Conservation (phyloP, 2,888 invertebrate species). For the Mythimna loreyi region DNA sequence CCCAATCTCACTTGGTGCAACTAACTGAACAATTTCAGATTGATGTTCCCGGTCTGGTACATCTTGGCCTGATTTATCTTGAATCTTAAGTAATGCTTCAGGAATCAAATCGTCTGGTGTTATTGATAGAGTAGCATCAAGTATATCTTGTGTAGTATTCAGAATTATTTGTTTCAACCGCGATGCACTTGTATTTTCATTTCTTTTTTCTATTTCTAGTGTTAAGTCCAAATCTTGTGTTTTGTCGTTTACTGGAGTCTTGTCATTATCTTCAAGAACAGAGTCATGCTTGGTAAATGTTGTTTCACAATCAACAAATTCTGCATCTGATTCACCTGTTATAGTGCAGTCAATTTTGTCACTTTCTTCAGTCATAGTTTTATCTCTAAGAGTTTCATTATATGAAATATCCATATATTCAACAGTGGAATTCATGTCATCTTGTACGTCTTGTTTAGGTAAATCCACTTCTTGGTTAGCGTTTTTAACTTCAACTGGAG, state of each 20-base stretch:
- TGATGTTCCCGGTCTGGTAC: background rate
- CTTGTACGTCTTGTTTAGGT: slow-evolving; percentile 18
- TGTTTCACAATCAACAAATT: slow-evolving; percentile 87
- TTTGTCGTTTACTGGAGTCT: slow-evolving; percentile 36
- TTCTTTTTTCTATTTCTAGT: slow-evolving; percentile 35
- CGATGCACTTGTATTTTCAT: slow-evolving; percentile 53
- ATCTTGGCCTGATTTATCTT: background rate
- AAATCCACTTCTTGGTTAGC: slow-evolving; percentile 39
- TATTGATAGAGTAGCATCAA: slow-evolving; percentile 64
- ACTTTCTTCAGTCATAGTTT: slow-evolving; percentile 68
- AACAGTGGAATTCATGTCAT: slow-evolving; percentile 72
- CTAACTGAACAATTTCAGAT: background rate
- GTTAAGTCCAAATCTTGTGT: slow-evolving; percentile 44
- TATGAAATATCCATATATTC: slow-evolving; percentile 84
- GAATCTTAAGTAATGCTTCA: slow-evolving; percentile 24
- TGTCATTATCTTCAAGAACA: slow-evolving; percentile 44
- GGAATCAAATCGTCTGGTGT: slow-evolving; percentile 62
- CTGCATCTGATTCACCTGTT: slow-evolving; percentile 80
- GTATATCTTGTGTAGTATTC: slow-evolving; percentile 64
- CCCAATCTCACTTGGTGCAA: background rate
- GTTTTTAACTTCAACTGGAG: slow-evolving; percentile 53
- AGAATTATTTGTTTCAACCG: slow-evolving; percentile 60
- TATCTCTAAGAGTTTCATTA: slow-evolving; percentile 75
- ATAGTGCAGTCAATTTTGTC: slow-evolving; percentile 58
- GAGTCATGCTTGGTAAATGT: slow-evolving; percentile 80